Base-by-base conservation (phyloP, 2,113 vertebrate genomes). In the Colossoma macropomum region DNA sequence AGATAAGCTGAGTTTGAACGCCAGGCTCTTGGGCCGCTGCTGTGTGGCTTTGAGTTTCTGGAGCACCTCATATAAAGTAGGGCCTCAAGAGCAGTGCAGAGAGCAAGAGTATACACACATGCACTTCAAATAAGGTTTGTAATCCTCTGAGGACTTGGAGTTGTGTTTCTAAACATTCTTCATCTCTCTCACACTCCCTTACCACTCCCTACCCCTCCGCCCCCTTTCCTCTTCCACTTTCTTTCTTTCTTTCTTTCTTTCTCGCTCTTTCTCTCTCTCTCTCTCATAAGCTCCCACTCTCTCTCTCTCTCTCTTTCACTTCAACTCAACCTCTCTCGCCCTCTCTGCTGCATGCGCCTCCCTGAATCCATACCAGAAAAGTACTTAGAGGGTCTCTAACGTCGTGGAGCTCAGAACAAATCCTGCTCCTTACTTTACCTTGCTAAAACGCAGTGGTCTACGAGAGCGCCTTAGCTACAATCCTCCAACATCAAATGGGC, bases 91-190 rank as follows among this genome's bases (percentile, higher is more conserved):
- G 60, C n/a, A 45, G 79, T n/a, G 69, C 69, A 66, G 54, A 34
- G 71, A 66, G 59, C 70, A 34, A 13, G 41, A 17, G 41, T 41
- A 27, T 5, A 27, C 71, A 73, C 54, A 72, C 52, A 59, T 30
- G 60, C 79, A 60, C 79, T 89, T 65, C n/a, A 50, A 50, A 86
- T 87, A 90, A 93, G 87, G 85, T 83, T 86, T 89, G 32, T 90
- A 90, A 92, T 89, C 81, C 62, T 68, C 83, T 62, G 84, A 86
- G 80, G 83, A 90, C 90, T 87, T 83, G 77, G 88, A 89, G 84
- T 87, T 89, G 89, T 81, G 79, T 88, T 86, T 89, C 60, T 83
- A 86, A 89, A 91, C 86, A 84, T 86, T 87, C 77, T 89, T 89
- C 85, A 84, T 88, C 84, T 89, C 88, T 89, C 89, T 21, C 74